A percentile compares a stretch with the other conserved stretches of the same genome.
Evolutionary conservation across 2,888 invertebrate genomes (phyloP).

Genomic region (Charanyca ferruginea): DNA sequence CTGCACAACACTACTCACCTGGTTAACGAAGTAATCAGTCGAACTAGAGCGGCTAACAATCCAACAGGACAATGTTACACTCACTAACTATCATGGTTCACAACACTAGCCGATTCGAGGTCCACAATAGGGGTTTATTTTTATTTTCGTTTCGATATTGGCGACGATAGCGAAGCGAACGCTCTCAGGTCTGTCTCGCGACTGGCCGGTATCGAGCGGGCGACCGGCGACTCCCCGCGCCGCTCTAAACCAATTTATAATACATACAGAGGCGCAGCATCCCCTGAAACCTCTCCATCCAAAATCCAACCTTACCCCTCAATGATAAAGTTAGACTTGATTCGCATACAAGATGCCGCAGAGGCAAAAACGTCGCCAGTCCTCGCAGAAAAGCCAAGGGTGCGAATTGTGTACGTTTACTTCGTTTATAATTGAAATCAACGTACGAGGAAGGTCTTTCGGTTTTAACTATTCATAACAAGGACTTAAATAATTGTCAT

Average conservation of each 20-base stretch:
- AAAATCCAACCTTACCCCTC: constrained; percentile 70
- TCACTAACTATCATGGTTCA: constrained; percentile 57
- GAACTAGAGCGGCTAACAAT: constrained; percentile 60
- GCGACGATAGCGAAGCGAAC: constrained; percentile 69
- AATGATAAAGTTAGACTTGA: constrained; percentile 63
- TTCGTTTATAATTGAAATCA: constrained; percentile 85
- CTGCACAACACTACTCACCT: constrained; percentile 55
- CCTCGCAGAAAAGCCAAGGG: constrained; percentile 87
- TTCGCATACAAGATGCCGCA: constrained; percentile 81
- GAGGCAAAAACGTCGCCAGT: constrained; percentile 87
- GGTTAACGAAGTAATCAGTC: constrained; percentile 28
- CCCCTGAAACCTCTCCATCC: constrained; percentile 74
- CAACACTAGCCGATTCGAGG: constrained; percentile 57
- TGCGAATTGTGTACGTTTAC: constrained; percentile 87
- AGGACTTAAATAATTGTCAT: constrained; percentile 50
- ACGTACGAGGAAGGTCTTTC: constrained; percentile 64
- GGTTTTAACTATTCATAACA: constrained; percentile 64
- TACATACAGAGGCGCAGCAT: constrained; percentile 91
- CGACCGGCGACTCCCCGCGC: constrained; percentile 83
- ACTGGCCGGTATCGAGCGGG: constrained; percentile 89
- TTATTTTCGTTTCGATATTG: constrained; percentile 67
- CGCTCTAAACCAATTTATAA: constrained; percentile 91
- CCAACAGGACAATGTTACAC: constrained; percentile 56
- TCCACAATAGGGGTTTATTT: constrained; percentile 68
- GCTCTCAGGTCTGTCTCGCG: constrained; percentile 77